Evolutionary conservation across 2,888 invertebrate genomes (phyloP).

Genomic region (Portevinia maculata): DNA sequence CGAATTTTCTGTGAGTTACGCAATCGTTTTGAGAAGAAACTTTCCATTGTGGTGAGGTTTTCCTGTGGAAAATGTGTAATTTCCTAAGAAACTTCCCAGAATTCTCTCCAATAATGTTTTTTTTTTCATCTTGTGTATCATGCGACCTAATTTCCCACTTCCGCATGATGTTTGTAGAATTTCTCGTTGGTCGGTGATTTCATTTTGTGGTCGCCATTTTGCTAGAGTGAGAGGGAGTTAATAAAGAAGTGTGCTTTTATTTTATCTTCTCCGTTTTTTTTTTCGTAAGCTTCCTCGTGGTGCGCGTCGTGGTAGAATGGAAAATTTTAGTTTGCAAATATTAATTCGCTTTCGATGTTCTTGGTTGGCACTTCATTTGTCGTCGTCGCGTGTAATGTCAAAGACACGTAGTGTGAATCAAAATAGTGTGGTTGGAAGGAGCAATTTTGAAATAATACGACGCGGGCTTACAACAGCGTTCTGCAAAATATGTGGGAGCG

Average conservation of each 20-base stretch:
- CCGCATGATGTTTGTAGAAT: slow-evolving; percentile 75
- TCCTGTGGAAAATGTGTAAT: background rate
- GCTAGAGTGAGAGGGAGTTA: slow-evolving; percentile 53
- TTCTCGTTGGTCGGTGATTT: slow-evolving; percentile 62
- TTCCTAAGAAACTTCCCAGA: slow-evolving; percentile 25
- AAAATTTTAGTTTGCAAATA: slow-evolving; percentile 44
- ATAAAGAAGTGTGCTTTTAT: slow-evolving; percentile 55
- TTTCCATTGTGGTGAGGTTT: background rate
- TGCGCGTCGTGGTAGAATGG: slow-evolving; percentile 54
- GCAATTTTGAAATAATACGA: no score
- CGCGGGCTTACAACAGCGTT: slow-evolving; percentile 54
- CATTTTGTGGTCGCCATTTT: slow-evolving; percentile 74
- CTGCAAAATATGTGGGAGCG: slow-evolving; percentile 84
- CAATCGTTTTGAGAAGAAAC: slow-evolving; percentile 33
- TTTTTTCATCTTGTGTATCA: slow-evolving; percentile 68
- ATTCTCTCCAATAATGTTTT: slow-evolving; percentile 16
- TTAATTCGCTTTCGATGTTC: slow-evolving; percentile 35
- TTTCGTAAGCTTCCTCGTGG: slow-evolving; percentile 57
- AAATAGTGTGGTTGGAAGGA: no score
- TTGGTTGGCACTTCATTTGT: slow-evolving; percentile 28
- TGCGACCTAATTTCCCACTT: slow-evolving; percentile 77
- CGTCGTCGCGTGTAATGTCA: slow-evolving; percentile 13
- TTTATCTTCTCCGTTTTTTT: slow-evolving; percentile 29
- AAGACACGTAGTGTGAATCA: slow-evolving; percentile 30
- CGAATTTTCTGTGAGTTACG: slow-evolving; percentile 28